These are phyloP conservation scores for Calonectris borealis DNA, from an alignment of 2,113 vertebrate genomes.

Conservation along the genomic window DNA sequence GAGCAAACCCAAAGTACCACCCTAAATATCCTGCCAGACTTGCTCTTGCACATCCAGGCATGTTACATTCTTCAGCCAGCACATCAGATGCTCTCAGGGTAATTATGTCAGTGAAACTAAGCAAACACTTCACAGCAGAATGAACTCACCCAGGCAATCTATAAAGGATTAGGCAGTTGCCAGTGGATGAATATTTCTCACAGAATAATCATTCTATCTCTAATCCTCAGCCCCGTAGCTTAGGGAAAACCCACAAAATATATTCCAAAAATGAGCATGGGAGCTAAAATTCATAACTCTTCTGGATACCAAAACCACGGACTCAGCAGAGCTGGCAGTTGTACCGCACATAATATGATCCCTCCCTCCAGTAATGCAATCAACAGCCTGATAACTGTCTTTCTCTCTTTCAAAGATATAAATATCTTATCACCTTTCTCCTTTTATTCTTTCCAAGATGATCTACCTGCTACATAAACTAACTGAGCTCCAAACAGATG, in stretches of 20 bases:
- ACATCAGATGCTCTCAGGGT: not conserved
- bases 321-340: not conserved
- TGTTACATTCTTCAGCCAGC: not conserved
- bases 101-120: conserved; percentile 18
- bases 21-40: not conserved
- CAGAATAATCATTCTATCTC: not conserved
- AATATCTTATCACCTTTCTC: not conserved
- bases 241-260: not conserved
- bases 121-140: conserved; percentile 40
- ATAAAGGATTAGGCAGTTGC: conserved; percentile 6
- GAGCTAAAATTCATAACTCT: not conserved
- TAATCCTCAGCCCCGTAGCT: not conserved
- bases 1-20: not conserved
- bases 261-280: not conserved
- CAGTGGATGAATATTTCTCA: conserved; percentile 6
- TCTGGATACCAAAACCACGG: not conserved
- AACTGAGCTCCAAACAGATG: not conserved
- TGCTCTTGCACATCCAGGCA: not conserved
- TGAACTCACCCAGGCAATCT: conserved; percentile 26
- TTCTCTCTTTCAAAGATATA: not conserved
- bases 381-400: not conserved
- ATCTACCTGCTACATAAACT: not conserved
- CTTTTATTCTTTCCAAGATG: not conserved
- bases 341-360: not conserved
- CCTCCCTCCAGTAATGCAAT: not conserved